Conservation (phyloP, 2,888 invertebrate genomes). For the Unio delphinus region DNA sequence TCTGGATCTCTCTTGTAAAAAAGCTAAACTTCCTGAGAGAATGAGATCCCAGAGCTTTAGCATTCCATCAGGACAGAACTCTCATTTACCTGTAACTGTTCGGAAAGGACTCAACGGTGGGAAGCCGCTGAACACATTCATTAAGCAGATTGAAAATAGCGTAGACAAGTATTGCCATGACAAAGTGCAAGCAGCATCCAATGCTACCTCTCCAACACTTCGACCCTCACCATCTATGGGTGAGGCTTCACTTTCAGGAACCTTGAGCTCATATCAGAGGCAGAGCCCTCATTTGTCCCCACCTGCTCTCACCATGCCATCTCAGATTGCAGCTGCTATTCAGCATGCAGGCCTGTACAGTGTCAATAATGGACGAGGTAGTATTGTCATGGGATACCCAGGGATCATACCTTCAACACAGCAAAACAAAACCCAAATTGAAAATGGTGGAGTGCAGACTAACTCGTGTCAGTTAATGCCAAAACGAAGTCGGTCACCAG, state of each 20-base stretch:
- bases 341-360: too few species aligned
- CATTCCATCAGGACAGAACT: constrained; percentile 8
- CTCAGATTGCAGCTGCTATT: too few species aligned
- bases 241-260: too few species aligned
- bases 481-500: too few species aligned
- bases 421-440: too few species aligned
- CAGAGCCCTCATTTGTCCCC: constrained; percentile 15
- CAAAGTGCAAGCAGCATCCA: constrained; percentile 5
- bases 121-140: constrained; percentile 15
- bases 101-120: neutral
- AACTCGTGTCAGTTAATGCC: too few species aligned
- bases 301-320: neutral
- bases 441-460: too few species aligned
- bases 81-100: constrained; percentile 9
- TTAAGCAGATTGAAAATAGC: constrained; percentile 55
- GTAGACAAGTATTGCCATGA: constrained; percentile 52
- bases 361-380: too few species aligned
- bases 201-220: constrained; percentile 5
- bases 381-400: too few species aligned
- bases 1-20: constrained; percentile 46
- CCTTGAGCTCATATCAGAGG: constrained; percentile 5
- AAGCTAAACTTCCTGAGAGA: constrained; percentile 7
- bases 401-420: too few species aligned
- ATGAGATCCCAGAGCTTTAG: constrained; percentile 14
- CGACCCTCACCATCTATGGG: constrained; percentile 10